Percentiles rank a stretch among this genome's conserved stretches.
phyloP scores from a whole-genome alignment of 2,888 invertebrate species.

The Euclidia mi region DNA sequence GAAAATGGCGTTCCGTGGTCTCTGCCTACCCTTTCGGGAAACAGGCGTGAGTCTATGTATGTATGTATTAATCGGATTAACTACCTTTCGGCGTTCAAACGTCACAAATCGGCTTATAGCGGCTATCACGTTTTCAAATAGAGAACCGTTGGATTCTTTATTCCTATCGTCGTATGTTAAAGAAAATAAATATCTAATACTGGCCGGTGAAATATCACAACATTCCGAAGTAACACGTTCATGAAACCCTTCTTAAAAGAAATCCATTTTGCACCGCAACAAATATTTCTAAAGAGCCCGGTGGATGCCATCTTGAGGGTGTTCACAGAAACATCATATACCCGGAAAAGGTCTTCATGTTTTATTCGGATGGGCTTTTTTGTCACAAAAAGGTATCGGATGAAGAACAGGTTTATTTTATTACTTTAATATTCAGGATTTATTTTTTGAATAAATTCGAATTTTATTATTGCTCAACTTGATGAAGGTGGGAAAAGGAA shows the following conservation, averaged over 20 bases:
- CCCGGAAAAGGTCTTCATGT: not conserved
- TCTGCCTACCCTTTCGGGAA: too few relatives aligned
- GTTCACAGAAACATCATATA: not conserved
- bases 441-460: too few relatives aligned
- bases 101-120: too few relatives aligned
- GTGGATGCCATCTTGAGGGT: slow-evolving; percentile 6
- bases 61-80: too few relatives aligned
- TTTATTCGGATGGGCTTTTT: not conserved
- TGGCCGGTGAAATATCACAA: not conserved
- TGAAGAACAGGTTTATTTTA: not conserved
- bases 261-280: slow-evolving; percentile 15
- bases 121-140: too few relatives aligned
- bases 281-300: slow-evolving; percentile 25
- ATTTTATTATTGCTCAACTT: too few relatives aligned
- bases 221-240: not conserved
- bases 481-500: too few relatives aligned
- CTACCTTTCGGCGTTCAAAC: too few relatives aligned
- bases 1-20: too few relatives aligned
- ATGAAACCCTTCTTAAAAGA: slow-evolving; percentile 4
- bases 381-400: not conserved
- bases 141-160: too few relatives aligned
- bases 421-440: too few relatives aligned
- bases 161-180: not conserved
- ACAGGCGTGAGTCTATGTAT: too few relatives aligned
- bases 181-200: slow-evolving; percentile 4